These are phyloP conservation scores for Phymatocera aterrima DNA, from an alignment of 2,888 invertebrate genomes.

Conservation along the genomic window DNA sequence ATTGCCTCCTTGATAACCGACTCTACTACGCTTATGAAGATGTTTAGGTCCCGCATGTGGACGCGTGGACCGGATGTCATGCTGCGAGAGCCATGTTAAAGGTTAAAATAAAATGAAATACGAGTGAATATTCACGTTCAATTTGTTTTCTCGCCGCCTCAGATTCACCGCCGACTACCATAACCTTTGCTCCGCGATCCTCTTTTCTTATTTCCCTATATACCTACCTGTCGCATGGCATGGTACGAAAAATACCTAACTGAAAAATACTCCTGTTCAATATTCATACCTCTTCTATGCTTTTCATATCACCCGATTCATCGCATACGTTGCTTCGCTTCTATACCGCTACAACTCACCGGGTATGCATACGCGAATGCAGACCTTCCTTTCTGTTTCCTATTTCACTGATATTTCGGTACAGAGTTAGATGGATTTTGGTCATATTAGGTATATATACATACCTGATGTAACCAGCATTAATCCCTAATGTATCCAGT, in stretches of 20 bases:
- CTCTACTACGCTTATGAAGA: conserved; percentile 39
- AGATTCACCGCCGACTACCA: neutral
- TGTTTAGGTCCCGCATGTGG: conserved; percentile 35
- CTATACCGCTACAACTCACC: too few species aligned
- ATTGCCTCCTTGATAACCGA: conserved; percentile 32
- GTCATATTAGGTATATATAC: too few species aligned
- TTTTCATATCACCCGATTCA: neutral
- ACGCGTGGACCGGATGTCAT: conserved; percentile 45
- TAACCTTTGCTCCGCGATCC: conserved; percentile 17
- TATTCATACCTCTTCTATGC: neutral
- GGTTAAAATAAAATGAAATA: conserved; percentile 43
- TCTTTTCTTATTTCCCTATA: too few species aligned
- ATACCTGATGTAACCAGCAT: conserved; percentile 13
- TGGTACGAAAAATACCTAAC: too few species aligned
- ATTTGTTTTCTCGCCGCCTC: conserved; percentile 35
- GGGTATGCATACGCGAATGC: too few species aligned
- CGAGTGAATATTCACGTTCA: conserved; percentile 40
- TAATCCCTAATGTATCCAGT: conserved; percentile 39
- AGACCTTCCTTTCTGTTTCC: too few species aligned
- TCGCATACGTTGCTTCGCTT: too few species aligned
- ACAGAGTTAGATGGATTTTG: neutral
- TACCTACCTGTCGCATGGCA: too few species aligned
- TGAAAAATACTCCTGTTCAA: neutral
- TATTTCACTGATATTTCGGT: too few species aligned
- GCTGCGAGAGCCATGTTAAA: conserved; percentile 40